Evolutionary conservation across 2,797 vertebrate genomes (phyloP).

Genomic region (Agapornis canus): DNA sequence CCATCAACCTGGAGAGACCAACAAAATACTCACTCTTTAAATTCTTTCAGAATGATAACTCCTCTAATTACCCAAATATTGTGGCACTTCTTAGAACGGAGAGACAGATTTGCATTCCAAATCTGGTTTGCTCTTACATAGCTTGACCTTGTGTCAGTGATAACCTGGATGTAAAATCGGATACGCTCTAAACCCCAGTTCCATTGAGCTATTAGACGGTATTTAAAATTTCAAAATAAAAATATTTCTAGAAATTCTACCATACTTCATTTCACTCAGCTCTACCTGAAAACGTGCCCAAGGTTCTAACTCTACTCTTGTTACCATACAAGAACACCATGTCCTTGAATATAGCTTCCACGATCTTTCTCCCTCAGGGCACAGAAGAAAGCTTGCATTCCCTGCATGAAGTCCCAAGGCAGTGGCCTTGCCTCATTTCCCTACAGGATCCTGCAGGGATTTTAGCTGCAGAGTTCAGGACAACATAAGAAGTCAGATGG

Average conservation of each 20-base stretch:
- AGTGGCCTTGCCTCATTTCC: not conserved
- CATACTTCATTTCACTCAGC: not conserved
- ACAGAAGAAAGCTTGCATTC: not conserved
- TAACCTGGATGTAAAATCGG: not conserved
- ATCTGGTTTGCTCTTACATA: not conserved
- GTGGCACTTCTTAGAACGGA: not conserved
- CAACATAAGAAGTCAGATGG: not conserved
- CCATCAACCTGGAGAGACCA: not conserved
- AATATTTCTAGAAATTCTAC: not conserved
- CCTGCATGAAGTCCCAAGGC: not conserved
- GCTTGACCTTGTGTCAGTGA: not conserved
- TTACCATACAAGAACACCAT: not conserved
- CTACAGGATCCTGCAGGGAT: not conserved
- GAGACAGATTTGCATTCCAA: not conserved
- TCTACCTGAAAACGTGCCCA: not conserved
- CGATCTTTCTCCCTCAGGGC: not conserved
- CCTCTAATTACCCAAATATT: not conserved
- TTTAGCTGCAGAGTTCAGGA: not conserved
- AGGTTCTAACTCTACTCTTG: not conserved
- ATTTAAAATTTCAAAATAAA: not conserved
- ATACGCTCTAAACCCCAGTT: not conserved
- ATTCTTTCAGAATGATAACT: not conserved
- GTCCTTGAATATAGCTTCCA: not conserved
- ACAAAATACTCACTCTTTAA: not conserved
- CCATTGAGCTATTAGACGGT: not conserved